A percentile compares a stretch with the other conserved stretches of the same genome.
Evolutionary conservation across 2,888 invertebrate genomes (phyloP).

Genomic region (Cantharis rustica): DNA sequence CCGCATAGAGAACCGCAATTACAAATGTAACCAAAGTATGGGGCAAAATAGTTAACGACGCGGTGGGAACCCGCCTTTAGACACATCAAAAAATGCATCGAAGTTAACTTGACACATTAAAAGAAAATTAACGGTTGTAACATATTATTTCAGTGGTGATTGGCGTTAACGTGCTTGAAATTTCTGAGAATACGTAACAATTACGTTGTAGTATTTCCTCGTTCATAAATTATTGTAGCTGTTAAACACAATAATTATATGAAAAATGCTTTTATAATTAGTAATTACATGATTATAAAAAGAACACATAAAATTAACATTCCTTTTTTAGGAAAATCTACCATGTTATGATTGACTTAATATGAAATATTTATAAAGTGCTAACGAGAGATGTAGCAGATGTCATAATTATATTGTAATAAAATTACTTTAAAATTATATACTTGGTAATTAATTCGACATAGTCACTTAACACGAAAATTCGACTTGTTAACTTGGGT

Average conservation of each 20-base stretch:
- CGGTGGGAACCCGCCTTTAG: not conserved
- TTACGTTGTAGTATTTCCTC: not conserved
- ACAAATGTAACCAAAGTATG: not conserved
- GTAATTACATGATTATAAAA: not conserved
- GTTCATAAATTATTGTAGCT: not conserved
- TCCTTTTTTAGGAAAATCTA: not conserved
- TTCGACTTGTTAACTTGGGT: not conserved
- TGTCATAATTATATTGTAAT: not conserved
- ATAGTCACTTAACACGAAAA: not conserved
- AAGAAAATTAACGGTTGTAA: slow-evolving; percentile 32
- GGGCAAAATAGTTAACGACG: not conserved
- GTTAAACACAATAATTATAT: slow-evolving; percentile 1
- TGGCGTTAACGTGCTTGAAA: slow-evolving; percentile 6
- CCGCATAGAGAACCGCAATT: not conserved
- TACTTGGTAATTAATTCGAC: not conserved
- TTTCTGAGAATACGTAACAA: not conserved
- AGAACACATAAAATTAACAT: not conserved
- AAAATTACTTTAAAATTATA: not conserved
- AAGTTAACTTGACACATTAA: slow-evolving; percentile 33
- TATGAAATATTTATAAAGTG: not conserved
- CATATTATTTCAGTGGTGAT: slow-evolving; percentile 10
- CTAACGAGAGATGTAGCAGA: not conserved
- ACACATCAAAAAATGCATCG: not conserved
- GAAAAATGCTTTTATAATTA: not conserved
- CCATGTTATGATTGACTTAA: not conserved